Conservation (phyloP, 2,888 invertebrate genomes). For the Abscondita cerata region DNA sequence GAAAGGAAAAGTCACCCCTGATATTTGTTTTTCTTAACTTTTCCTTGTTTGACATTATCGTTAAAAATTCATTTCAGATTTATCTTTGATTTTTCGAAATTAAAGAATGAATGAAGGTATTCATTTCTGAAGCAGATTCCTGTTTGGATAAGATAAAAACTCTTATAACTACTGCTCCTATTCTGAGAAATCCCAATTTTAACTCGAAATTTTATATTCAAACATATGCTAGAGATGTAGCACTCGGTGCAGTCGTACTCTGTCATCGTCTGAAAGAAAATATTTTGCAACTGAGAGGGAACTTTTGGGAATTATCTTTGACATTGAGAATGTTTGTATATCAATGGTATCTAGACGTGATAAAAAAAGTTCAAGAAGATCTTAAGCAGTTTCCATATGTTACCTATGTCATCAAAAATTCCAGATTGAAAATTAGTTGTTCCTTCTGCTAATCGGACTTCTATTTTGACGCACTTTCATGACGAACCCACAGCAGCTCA, state of each 20-base stretch:
- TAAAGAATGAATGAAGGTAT: background rate
- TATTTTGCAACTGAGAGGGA: background rate
- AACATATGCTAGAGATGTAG: background rate
- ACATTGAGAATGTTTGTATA: background rate
- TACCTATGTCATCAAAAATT: background rate
- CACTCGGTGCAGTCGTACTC: too few relatives aligned
- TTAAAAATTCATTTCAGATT: too few relatives aligned
- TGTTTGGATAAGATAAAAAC: background rate
- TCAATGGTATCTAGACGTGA: background rate
- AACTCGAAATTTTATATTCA: background rate
- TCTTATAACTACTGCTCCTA: background rate
- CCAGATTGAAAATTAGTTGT: constrained; percentile 41
- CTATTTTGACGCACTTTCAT: constrained; percentile 31
- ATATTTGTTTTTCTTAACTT: too few relatives aligned
- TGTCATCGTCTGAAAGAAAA: too few relatives aligned
- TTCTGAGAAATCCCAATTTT: background rate
- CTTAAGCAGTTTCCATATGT: too few relatives aligned
- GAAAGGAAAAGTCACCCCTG: too few relatives aligned
- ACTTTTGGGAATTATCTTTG: constrained; percentile 2
- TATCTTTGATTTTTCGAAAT: background rate
- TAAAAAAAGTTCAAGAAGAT: too few relatives aligned
- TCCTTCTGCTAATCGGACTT: constrained; percentile 23
- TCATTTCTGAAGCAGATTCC: background rate
- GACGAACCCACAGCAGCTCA: constrained; percentile 29
- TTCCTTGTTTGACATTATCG: too few relatives aligned